Base-by-base conservation (phyloP, 2,113 vertebrate species). In the Alosa alosa region DNA sequence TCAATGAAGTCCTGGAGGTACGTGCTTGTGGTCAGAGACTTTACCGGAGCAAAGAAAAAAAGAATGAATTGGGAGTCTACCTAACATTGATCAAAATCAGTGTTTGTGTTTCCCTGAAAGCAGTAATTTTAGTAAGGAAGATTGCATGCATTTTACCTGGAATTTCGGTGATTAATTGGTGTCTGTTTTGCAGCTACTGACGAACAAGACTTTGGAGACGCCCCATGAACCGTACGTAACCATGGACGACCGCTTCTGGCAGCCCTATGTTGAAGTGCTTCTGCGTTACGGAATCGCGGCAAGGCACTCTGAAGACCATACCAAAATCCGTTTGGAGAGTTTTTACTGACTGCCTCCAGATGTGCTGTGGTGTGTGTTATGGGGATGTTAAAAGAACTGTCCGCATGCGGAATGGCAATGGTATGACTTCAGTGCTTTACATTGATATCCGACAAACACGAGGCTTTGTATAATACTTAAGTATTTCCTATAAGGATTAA, bases 221-320 rank as follows among this genome's bases (percentile, higher is more conserved):
- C 97, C 98, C n/a, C 96, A 99, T 46, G 96, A 99, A 46, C 97
- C 98, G 22, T 98, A 99, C 10, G 20, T 99, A 84, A 90, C 84
- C 0, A 89, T 96, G 47, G 90, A 82, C 60, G 89, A 95, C 20
- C 95, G 95, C 0, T 97, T 97, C 90, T 99, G 98, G 98, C 96
- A 96, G 0, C 97, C 98, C 1, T 99, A 99, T 45, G 81, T 96
- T 49, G 98, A 99, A 90, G 90, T 98, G 92, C 94, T 99, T 31
- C 95, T 99, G 81, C 96, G 98, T 31, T 91, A 90, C 9, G 97
- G 97, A 84, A 93, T 97, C 81, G 97, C 92, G 45, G 88, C 96
- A 88, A 96, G 97, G 90, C 97, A 99, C 90, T 95, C 96, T 20
- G 96, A 97, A 88, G 96, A 98, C 91, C 93, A 95, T 88, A 92